These are phyloP conservation scores for Drosophila ambigua DNA, from an alignment of 1,140 invertebrate genomes.

Conservation along the genomic window DNA sequence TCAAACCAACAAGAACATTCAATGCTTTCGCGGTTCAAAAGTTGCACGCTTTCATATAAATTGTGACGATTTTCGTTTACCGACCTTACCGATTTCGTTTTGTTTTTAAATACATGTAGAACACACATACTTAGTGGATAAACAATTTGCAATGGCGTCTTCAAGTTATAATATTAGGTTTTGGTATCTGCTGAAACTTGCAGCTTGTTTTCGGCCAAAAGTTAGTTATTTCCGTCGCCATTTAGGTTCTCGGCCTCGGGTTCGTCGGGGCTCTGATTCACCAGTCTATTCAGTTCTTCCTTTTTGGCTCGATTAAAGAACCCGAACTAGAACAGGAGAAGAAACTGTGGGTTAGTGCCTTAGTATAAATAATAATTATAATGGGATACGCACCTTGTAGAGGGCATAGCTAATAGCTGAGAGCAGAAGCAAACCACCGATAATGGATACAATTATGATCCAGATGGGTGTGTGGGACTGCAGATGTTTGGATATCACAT, in stretches of 20 bases:
- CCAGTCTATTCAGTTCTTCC: slow-evolving; percentile 74
- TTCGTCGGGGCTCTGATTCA: slow-evolving; percentile 64
- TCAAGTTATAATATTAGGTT: slow-evolving; percentile 30
- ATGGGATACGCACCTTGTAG: slow-evolving; percentile 64
- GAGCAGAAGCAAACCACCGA: slow-evolving; percentile 73
- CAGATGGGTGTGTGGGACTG: slow-evolving; percentile 57
- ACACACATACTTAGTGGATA: slow-evolving; percentile 23
- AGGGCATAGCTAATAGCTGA: slow-evolving; percentile 65
- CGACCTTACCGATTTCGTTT: slow-evolving; percentile 1
- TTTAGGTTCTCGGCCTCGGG: slow-evolving; percentile 79
- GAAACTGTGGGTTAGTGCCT: not conserved
- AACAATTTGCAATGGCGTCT: slow-evolving; percentile 1
- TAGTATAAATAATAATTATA: not conserved
- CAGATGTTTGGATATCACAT: slow-evolving; percentile 79
- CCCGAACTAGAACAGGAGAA: slow-evolving; percentile 46
- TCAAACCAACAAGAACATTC: slow-evolving; percentile 48
- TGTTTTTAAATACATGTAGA: slow-evolving; percentile 24
- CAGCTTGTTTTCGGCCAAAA: not conserved
- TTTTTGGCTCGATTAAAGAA: slow-evolving; percentile 79
- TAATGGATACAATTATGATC: slow-evolving; percentile 69
- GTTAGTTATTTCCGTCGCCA: slow-evolving; percentile 49
- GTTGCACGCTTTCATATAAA: slow-evolving; percentile 42
- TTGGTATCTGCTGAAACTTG: slow-evolving; percentile 68
- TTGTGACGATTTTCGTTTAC: slow-evolving; percentile 20
- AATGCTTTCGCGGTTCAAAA: slow-evolving; percentile 42